A percentile compares a stretch with the other conserved stretches of the same genome.
Evolutionary conservation across 2,113 vertebrate species (phyloP).

Genomic region (Balaenoptera acutorostrata): DNA sequence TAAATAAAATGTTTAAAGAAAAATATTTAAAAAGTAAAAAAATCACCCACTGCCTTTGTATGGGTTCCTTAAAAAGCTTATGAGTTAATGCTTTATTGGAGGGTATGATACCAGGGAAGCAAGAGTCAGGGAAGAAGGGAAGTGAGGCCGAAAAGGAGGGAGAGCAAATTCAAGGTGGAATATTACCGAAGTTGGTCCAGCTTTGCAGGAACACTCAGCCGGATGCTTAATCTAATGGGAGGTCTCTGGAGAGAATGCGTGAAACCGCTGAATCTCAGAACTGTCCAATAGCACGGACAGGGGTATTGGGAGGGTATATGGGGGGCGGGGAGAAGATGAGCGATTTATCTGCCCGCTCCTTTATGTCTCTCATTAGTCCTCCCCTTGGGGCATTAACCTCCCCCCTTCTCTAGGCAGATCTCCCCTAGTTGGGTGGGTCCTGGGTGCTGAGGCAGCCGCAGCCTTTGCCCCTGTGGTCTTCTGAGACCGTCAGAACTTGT

Average conservation of each 20-base stretch:
- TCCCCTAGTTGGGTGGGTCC: background rate
- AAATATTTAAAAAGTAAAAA: background rate
- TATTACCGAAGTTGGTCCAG: rapidly evolving
- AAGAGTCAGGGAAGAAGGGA: background rate
- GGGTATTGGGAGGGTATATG: rapidly evolving
- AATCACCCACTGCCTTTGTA: background rate
- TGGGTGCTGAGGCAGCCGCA: background rate
- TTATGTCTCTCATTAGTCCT: background rate
- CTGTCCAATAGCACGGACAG: rapidly evolving
- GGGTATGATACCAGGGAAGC: background rate
- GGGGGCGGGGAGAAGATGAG: background rate
- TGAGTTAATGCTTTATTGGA: background rate
- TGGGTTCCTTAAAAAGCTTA: background rate
- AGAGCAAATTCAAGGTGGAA: background rate
- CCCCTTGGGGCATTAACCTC: background rate
- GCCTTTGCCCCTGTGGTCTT: background rate
- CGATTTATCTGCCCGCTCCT: background rate
- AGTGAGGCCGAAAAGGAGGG: background rate
- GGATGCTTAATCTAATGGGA: no score
- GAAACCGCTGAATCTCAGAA: background rate
- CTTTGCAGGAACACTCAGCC: background rate
- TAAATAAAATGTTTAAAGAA: background rate
- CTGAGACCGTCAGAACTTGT: background rate
- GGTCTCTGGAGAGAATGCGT: background rate
- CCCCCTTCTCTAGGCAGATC: background rate